Evolutionary conservation across 2,113 vertebrate genomes (phyloP), one percentile per base, ranked within the genome.

Genomic region (Narcine bancroftii): DNA sequence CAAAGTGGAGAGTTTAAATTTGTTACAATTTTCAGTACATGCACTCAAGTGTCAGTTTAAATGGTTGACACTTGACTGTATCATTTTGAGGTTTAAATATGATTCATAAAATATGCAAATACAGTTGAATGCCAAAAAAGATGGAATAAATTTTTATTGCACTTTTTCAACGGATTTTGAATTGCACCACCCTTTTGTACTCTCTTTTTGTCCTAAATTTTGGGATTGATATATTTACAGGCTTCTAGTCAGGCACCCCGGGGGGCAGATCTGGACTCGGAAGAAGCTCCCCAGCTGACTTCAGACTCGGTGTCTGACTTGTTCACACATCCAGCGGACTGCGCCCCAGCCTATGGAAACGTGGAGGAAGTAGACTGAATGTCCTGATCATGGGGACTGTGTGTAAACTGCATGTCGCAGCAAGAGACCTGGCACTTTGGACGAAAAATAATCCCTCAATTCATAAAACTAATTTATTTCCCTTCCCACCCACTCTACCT

Each of bases 301-400:
- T 93, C 96, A 0, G 97, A 97, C 94, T 95, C 96, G 92, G 94
- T 95, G 29, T 95, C 97, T 4, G 98, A 97, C 93, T 96, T 97
- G 92, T 98, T 97, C 91, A 53, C 95, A 92, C 96, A 96, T 95
- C 93, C 97, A 0, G 93, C 96, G 93, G 96, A 94, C 93, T 95
- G 97, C 0, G 93, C 97, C 60, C 96, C 97, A 10, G 98, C 98
- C 93, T 99, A 99, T 96, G 98, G 98, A 97, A 98, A 97, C 97
- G 98, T 99, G 98, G 98, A 99, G 95, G 98, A 99, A 95, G 98
- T 99, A 95, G 98, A 99, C 96, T 99, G 95, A 69, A 24, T 91
- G 87, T 53, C 56, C 47, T 56, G 11, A n/a, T 56, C 63, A 91
- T 47, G 89, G 89, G 89, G 63, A 91, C 65, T 69, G 63, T 91